Conservation (phyloP, 2,797 vertebrate genomes). For the Melanotaenia parkinsoni region DNA sequence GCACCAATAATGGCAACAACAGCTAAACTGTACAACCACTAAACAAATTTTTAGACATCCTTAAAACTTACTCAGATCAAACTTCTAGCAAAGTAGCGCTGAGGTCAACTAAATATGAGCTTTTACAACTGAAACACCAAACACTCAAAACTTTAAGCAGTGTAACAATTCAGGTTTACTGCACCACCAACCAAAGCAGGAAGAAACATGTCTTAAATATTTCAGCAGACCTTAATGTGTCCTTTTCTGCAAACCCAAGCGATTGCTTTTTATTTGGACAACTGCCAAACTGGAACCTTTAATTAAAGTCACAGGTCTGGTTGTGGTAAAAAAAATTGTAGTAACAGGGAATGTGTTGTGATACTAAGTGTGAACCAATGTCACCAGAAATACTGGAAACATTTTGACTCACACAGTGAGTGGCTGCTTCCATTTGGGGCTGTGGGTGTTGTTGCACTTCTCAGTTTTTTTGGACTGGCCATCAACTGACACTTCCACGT, state of each 20-base stretch:
- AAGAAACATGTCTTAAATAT: neutral
- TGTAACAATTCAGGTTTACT: neutral
- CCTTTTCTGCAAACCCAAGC: neutral
- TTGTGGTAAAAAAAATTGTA: neutral
- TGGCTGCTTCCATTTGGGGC: constrained; percentile 98
- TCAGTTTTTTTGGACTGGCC: constrained; percentile 99
- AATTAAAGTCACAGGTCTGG: neutral
- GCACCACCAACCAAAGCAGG: constrained; percentile 1
- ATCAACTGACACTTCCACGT: constrained; percentile 96
- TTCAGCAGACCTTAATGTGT: neutral
- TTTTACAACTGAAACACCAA: constrained; percentile 22
- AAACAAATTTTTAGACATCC: neutral
- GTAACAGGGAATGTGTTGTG: neutral
- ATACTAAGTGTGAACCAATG: constrained; percentile 5
- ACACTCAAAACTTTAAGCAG: constrained; percentile 13
- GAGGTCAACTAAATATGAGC: neutral
- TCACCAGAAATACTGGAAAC: constrained; percentile 2
- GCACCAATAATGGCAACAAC: neutral
- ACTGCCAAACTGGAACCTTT: neutral
- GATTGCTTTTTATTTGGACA: neutral
- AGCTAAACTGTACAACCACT: neutral
- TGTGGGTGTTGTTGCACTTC: constrained; percentile 97
- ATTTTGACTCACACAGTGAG: constrained; percentile 92
- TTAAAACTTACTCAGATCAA: neutral
- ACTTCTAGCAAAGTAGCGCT: neutral